Base-by-base conservation (phyloP, 2,797 vertebrate genomes). In the Gobionotothen gibberifrons region DNA sequence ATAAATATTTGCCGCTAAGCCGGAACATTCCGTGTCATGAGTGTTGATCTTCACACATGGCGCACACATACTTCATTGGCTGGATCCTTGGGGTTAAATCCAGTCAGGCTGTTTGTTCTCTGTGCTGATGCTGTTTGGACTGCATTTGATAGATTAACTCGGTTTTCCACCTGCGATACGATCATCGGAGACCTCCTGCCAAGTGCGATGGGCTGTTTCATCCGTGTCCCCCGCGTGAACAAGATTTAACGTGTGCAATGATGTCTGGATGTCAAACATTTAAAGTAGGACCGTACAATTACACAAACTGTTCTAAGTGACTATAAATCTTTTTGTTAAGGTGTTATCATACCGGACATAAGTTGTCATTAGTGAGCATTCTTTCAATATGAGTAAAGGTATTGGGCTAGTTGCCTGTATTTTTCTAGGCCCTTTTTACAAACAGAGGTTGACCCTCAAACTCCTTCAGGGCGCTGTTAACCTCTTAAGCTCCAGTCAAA, bases 1-100 rank as follows among this genome's bases (percentile, higher is more conserved):
- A 64, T 84, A 81, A 82, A 87, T 89, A 83, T 84, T 86, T 87
- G 65, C 77, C 39, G 65, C 57, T 82, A 64, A 84, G 70, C 61
- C 6, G 44, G 57, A 82, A 81, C 73, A 40, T 74, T 83, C 72
- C 48, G 21, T 47, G 42, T 64, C 56, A 16, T 56, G 65, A 54
- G 68, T 75, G 72, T 59, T 49, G 70, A 74, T 74, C 66, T 71
- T 70, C 85, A 82, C 86, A 88, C 78, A 68, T 82, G 87, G 81
- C 13, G 48, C 39, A 52, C 84, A 76, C 69, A 69, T 26, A 77
- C 60, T 74, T 58, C 9, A n/a, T 21, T 55, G 75, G 69, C 80
- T 66, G 62, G 11, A 46, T 69, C 42, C 40, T 75, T 22, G 2
- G 64, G 51, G 73, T 61, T 75, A 64, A 62, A 74, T 52, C 81